phyloP scores from a whole-genome alignment of 1,140 invertebrate genomes.

The Pinna nobilis region DNA sequence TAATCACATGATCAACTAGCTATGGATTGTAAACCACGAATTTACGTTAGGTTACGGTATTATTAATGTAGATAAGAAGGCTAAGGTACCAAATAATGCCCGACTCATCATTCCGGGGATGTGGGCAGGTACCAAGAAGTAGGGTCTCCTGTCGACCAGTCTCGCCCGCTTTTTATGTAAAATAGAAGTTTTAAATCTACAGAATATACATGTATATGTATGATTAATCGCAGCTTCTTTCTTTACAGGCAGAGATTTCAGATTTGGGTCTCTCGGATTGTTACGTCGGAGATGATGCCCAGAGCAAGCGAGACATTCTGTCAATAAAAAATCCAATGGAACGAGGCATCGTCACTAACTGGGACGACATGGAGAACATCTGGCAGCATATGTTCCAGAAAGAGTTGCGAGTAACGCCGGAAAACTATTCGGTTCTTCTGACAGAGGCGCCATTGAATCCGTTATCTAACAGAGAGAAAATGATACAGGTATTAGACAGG shows the following conservation, averaged over 20 bases:
- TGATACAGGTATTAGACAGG: constrained; percentile 78
- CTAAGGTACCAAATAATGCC: too few relatives aligned
- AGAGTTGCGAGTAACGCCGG: constrained; percentile 91
- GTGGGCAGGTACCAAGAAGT: too few relatives aligned
- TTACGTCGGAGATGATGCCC: constrained; percentile 96
- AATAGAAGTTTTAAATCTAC: too few relatives aligned
- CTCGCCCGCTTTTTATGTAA: too few relatives aligned
- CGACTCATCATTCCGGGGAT: too few relatives aligned
- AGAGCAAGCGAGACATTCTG: constrained; percentile 86
- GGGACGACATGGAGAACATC: constrained; percentile 96
- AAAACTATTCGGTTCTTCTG: constrained; percentile 76
- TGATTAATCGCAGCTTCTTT: background rate
- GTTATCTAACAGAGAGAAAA: constrained; percentile 73
- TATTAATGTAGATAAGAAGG: too few relatives aligned
- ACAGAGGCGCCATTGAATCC: constrained; percentile 68
- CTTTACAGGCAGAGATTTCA: background rate
- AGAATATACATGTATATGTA: too few relatives aligned
- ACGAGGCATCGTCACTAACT: constrained; percentile 92
- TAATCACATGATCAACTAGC: too few relatives aligned
- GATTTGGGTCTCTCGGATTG: constrained; percentile 84
- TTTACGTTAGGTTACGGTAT: too few relatives aligned
- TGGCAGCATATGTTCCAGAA: constrained; percentile 86
- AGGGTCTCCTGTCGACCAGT: too few relatives aligned
- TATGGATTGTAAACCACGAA: too few relatives aligned
- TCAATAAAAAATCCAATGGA: constrained; percentile 93